Conservation (phyloP, 2,797 vertebrate genomes). For the Melanotaenia trifasciata region DNA sequence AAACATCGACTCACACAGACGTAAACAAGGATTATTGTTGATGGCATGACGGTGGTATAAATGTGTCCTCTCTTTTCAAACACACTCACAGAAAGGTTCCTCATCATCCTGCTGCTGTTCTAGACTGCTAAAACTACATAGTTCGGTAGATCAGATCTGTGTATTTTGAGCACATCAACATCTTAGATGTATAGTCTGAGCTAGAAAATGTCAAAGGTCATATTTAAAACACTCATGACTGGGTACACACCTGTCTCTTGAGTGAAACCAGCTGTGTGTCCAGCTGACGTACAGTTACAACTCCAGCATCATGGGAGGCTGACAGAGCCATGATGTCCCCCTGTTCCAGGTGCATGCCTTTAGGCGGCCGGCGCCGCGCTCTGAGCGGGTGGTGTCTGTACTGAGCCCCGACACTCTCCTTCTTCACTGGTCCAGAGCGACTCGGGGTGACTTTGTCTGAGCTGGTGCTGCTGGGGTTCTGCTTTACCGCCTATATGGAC, state of each 20-base stretch:
- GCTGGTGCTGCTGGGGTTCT: slow-evolving; percentile 63
- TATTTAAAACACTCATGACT: background rate
- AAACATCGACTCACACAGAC: too few species aligned
- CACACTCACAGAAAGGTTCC: too few species aligned
- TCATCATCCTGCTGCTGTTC: too few species aligned
- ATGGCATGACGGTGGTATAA: too few species aligned
- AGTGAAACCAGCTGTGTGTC: slow-evolving; percentile 92
- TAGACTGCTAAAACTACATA: background rate
- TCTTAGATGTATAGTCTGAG: background rate
- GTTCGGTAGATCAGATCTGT: background rate
- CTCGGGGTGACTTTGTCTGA: slow-evolving; percentile 71
- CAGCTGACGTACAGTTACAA: slow-evolving; percentile 86
- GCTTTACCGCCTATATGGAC: slow-evolving; percentile 70
- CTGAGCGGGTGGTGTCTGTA: slow-evolving; percentile 91
- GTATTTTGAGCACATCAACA: background rate
- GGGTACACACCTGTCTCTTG: slow-evolving; percentile 88
- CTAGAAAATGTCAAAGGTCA: background rate
- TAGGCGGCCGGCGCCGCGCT: slow-evolving; percentile 90
- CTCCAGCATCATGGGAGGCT: slow-evolving; percentile 86
- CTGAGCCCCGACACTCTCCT: slow-evolving; percentile 88
- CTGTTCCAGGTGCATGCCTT: slow-evolving; percentile 92
- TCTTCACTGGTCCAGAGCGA: slow-evolving; percentile 84
- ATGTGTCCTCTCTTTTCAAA: too few species aligned
- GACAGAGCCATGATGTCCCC: slow-evolving; percentile 87
- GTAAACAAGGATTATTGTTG: too few species aligned